Base-by-base conservation (phyloP, 2,888 invertebrate genomes). In the Pyrrhia umbra region DNA sequence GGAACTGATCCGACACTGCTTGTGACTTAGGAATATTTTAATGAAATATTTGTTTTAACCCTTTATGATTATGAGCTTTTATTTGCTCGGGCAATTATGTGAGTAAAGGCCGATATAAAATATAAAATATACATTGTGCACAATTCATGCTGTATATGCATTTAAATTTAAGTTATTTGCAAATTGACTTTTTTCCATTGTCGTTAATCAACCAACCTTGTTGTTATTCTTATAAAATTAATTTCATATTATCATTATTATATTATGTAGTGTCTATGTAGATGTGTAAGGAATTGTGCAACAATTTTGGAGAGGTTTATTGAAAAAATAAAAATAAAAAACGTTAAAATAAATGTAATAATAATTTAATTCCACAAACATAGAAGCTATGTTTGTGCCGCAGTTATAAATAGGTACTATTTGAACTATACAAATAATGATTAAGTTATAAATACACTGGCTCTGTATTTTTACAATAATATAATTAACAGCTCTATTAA, bases 401-500 rank as follows among this genome's bases (percentile, higher is more conserved):
- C 86, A 82, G 85, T 89, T 91, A 94, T 94, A 93, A 93, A 94
- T 94, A 88, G 78, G 83, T 86, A 93, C 90, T 92, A 93, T 93
- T 92, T 92, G 91, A 94, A 92, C 92, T 93, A 91, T 93, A 94
- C 93, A 94, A 93, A 94, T 94, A 93, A 92, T 93, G 92, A 93
- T 93, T 93, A 93, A 89, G 88, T 92, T 85, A 93, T 93, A 95
- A 93, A 93, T 93, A 93, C 92, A 94, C 93, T 93, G 95, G 93
- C 93, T 93, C 91, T 92, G 91, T 90, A 90, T 85, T 93, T 79
- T 92, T 92, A 93, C 90, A 93, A 91, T 92, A 94, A 92, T 85
- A 95, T 75, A 94, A 94, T 91, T 89, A 92, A 90, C 88, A 89
- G 92, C 89, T 92, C 89, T 90, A 89, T 93, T 94, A 94, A 93